Conservation (phyloP, 2,888 invertebrate genomes). For the Poecilus cupreus region DNA sequence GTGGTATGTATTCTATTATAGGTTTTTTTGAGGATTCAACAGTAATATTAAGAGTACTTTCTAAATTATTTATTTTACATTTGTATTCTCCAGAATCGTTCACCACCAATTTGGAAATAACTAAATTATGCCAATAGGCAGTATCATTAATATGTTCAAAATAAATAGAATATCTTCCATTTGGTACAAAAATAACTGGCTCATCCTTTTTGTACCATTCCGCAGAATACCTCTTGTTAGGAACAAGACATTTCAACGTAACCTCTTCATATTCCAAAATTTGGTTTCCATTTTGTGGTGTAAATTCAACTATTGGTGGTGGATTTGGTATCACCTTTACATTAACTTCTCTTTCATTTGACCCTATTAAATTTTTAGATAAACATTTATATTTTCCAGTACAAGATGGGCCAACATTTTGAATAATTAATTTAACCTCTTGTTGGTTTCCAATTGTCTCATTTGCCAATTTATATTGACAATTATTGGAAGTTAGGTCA, state of each 20-base stretch:
- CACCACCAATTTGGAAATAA: background rate
- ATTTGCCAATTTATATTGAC: background rate
- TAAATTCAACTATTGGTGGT: background rate
- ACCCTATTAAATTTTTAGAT: background rate
- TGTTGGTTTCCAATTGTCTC: background rate
- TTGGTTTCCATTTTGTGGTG: background rate
- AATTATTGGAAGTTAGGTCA: background rate
- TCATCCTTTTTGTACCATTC: conserved; percentile 2
- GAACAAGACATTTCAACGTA: background rate
- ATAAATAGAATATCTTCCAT: background rate
- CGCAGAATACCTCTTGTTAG: background rate
- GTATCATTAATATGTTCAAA: background rate
- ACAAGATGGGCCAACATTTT: background rate
- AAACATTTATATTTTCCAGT: conserved; percentile 3
- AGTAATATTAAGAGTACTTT: background rate
- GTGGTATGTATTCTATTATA: conserved; percentile 1
- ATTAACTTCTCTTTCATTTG: conserved; percentile 1
- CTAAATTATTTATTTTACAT: background rate
- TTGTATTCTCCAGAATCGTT: background rate
- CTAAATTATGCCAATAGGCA: background rate
- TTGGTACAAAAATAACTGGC: background rate
- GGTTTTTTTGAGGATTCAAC: background rate
- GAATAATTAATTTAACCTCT: background rate
- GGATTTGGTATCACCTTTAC: background rate
- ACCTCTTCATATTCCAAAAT: background rate